These are phyloP conservation scores for Pholis gunnellus DNA, from an alignment of 2,113 vertebrate species.

Conservation along the genomic window DNA sequence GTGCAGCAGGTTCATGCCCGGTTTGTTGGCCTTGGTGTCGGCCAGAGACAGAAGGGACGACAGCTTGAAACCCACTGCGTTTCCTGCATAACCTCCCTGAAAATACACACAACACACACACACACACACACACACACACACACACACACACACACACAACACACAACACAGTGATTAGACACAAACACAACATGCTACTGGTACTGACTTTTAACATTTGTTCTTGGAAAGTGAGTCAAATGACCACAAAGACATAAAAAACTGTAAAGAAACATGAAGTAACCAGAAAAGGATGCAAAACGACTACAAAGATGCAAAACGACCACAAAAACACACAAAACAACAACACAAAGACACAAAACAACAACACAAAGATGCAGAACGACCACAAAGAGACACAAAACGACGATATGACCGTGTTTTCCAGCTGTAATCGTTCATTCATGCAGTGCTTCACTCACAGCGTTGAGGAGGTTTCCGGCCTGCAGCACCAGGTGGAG, in stretches of 20 bases:
- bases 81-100: constrained; percentile 94
- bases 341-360: neutral
- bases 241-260: neutral
- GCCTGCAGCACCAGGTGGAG: constrained; percentile 96
- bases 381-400: neutral
- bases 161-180: neutral
- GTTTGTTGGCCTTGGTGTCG: constrained; percentile 96
- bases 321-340: neutral
- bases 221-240: too few relatives aligned
- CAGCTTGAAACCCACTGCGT: constrained; percentile 95
- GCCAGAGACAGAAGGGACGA: constrained; percentile 94
- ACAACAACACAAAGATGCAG: neutral
- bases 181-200: neutral
- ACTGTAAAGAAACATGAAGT: neutral
- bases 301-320: neutral
- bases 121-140: neutral
- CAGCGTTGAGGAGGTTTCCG: constrained; percentile 96
- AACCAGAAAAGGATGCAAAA: neutral
- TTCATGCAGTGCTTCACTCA: constrained; percentile 78
- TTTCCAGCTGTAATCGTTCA: neutral
- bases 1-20: constrained; percentile 96
- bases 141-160: constrained; percentile 14
- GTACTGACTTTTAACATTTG: too few relatives aligned
- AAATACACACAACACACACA: too few relatives aligned
- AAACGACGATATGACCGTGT: neutral